These are phyloP conservation scores for Chrysomallon squamiferum DNA, from an alignment of 1,140 invertebrate genomes.

Conservation along the genomic window DNA sequence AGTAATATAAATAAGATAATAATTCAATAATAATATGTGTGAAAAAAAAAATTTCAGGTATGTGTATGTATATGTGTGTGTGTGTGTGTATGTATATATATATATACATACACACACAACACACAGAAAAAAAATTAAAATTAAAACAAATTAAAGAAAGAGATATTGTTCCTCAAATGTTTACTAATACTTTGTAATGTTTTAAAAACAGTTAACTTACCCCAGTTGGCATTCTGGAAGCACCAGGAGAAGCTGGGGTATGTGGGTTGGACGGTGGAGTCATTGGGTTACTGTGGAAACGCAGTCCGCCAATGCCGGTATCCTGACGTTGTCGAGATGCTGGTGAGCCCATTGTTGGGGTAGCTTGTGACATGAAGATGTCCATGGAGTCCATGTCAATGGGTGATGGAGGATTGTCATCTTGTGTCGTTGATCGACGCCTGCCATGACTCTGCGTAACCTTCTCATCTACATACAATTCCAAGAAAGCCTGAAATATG, in stretches of 20 bases:
- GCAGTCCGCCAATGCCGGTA: slow-evolving; percentile 61
- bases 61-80: no score
- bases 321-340: slow-evolving; percentile 56
- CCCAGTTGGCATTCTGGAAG: slow-evolving; percentile 64
- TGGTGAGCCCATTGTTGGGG: slow-evolving; percentile 25
- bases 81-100: no score
- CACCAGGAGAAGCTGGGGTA: slow-evolving; percentile 83
- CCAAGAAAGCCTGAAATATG: slow-evolving; percentile 78
- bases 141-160: no score
- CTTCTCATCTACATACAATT: slow-evolving; percentile 91
- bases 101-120: no score
- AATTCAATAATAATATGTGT: no score
- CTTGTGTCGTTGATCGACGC: slow-evolving; percentile 85
- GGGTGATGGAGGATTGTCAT: slow-evolving; percentile 94
- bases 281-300: slow-evolving; percentile 74
- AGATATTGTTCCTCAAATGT: no score
- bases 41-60: no score
- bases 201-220: slow-evolving; percentile 23
- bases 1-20: no score
- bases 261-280: slow-evolving; percentile 87
- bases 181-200: no score
- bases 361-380: slow-evolving; percentile 47
- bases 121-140: no score
- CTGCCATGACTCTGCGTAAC: slow-evolving; percentile 72
- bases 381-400: slow-evolving; percentile 72